Base-by-base conservation (phyloP, 2,797 vertebrate genomes). In the Iguana delicatissima region DNA sequence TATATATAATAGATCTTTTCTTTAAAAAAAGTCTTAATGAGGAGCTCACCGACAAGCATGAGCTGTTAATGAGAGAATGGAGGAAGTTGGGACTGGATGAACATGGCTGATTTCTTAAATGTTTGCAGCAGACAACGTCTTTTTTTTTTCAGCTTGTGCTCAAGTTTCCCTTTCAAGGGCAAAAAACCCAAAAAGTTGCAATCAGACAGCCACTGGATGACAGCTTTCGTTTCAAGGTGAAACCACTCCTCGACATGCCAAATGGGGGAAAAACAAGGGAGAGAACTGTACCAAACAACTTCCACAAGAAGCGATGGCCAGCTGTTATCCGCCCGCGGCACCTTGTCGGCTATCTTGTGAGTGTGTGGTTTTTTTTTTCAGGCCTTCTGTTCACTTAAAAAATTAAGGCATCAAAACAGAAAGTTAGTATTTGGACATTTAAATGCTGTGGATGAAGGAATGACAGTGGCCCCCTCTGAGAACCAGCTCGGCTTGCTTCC, bases 381-480 rank as follows among this genome's bases (percentile, higher is more conserved):
- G 96, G 97, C 95, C 95, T 96, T 96, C 95, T 94, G 80, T 76
- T 95, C 92, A 93, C 93, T 96, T 97, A 93, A 95, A 69, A 96
- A 97, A 96, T 97, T 98, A 98, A 98, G 97, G 97, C 97, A 98
- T 98, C 92, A 4, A 93, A 97, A 98, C 95, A 96, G 96, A 97
- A 97, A 97, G 94, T 94, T 92, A 93, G 91, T 96, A 96, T 97
- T 96, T 97, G 93, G 94, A 96, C 95, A 96, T 95, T 73, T n/a
- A 94, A 95, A 97, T 97, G 97, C 98, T 99, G 98, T 99, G 98
- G 98, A 99, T 99, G 98, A 97, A 97, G 97, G 98, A 98, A 98
- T 96, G 97, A 96, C 96, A 96, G 97, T 92, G 97, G 98, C 97
- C 69, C 42, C 97, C 97, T 97, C 38, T 52, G 97, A 97, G 91